Base-by-base conservation (phyloP, 2,888 invertebrate genomes). In the Diarsia mendica region DNA sequence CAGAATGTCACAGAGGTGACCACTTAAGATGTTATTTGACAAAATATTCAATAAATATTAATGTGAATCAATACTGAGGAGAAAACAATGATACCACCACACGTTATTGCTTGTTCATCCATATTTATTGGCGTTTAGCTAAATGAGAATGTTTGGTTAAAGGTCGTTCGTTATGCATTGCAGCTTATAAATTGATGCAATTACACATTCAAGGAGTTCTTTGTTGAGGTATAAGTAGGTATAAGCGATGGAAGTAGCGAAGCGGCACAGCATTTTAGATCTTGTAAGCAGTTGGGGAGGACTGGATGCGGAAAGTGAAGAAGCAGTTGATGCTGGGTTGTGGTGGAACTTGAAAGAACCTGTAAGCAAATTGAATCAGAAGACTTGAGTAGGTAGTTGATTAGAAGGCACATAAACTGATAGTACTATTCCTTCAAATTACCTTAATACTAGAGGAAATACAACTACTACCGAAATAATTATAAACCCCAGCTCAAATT, bases 1-100 rank as follows among this genome's bases (percentile, higher is more conserved):
- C 81, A 61, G 55, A 68, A 51, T 63, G 60, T 75, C 46, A 46
- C 46, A 66, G 20, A 82, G 70, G 75, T 82, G 79, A 84, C 75
- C 69, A 69, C 72, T 73, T 65, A 72, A 71, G 77, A 84, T 82
- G 79, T 83, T 84, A 73, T 83, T 81, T 72, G 79, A 77, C 76
- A 83, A 85, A 88, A 88, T 83, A 85, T 82, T 72, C 78, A 77
- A 88, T 90, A 86, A 89, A 90, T 88, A 89, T 89, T 87, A 72
- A 88, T 89, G 82, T 71, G 66, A 75, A 81, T 83, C 76, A 85
- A 85, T 77, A 68, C 76, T 82, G 82, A 72, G 77, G 75, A 76
- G 79, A 84, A 83, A 85, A 90, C 90, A 89, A 88, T 89, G 83
- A 84, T 80, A 85, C 71, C 84, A 84, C 81, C 81, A 85, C 81